Evolutionary conservation across 2,888 invertebrate genomes (phyloP).

Genomic region (Eumacrocentrus americanus): DNA sequence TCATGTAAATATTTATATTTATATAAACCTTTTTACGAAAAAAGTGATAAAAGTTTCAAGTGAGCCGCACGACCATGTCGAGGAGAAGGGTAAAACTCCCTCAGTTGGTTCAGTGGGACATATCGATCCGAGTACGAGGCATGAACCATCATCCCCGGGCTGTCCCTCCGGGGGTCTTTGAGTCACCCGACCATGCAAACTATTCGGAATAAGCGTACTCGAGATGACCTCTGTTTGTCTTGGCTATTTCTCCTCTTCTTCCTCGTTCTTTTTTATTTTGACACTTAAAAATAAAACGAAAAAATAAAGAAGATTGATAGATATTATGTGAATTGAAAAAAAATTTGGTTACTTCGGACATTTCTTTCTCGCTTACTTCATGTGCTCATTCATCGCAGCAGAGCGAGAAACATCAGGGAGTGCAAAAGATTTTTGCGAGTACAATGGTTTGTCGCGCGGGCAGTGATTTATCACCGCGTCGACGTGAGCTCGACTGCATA

Average conservation of each 20-base stretch:
- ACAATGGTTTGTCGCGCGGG: slow-evolving; percentile 30
- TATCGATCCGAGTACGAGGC: slow-evolving; percentile 40
- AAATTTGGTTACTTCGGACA: neutral
- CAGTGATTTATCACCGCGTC: slow-evolving; percentile 40
- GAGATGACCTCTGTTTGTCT: neutral
- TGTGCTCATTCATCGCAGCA: slow-evolving; percentile 11
- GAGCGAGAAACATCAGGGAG: slow-evolving; percentile 10
- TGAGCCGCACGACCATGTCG: neutral
- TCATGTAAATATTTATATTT: too few relatives aligned
- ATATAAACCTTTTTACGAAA: slow-evolving; percentile 13
- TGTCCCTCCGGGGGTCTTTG: neutral
- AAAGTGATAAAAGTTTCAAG: neutral
- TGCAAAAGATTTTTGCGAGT: slow-evolving; percentile 21
- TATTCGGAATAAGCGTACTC: neutral
- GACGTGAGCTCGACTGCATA: slow-evolving; percentile 35
- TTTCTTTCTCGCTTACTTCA: slow-evolving; percentile 1
- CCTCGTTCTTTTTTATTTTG: slow-evolving; percentile 1
- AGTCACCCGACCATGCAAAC: neutral
- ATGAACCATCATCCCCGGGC: slow-evolving; percentile 8
- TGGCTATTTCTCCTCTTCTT: too few relatives aligned
- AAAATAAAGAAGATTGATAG: neutral
- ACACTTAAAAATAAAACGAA: slow-evolving; percentile 10
- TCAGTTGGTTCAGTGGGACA: slow-evolving; percentile 47
- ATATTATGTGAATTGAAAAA: neutral
- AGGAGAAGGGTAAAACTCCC: slow-evolving; percentile 30